Percentiles rank a stretch among this genome's conserved stretches.
Evolutionary conservation across 2,888 invertebrate species (phyloP).

Genomic region (Synergus gifuensis): DNA sequence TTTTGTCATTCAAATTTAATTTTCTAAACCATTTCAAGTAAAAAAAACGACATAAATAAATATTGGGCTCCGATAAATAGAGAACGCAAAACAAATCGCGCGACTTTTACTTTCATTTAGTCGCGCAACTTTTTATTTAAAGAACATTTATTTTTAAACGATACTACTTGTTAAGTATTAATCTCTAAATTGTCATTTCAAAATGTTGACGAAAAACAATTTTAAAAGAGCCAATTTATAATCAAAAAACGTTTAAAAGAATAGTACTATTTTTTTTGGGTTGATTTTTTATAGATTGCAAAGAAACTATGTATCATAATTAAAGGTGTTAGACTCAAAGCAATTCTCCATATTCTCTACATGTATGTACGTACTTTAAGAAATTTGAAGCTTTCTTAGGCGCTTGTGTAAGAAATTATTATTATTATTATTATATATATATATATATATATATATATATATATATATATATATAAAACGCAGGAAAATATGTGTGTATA

Average conservation of each 20-base stretch:
- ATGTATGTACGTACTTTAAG: conserved; percentile 36
- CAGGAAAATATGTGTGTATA: conserved; percentile 10
- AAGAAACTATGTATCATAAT: background rate
- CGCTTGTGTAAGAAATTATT: background rate
- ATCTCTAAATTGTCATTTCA: background rate
- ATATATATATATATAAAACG: background rate
- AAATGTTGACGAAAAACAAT: background rate
- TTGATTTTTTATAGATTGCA: background rate
- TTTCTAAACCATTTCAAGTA: background rate
- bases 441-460: too few relatives aligned
- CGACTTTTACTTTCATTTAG: background rate
- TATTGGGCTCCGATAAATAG: too few relatives aligned
- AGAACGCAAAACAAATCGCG: too few relatives aligned
- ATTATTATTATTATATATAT: too few relatives aligned
- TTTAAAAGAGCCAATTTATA: background rate
- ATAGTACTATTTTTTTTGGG: background rate
- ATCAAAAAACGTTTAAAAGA: background rate
- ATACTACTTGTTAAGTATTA: background rate
- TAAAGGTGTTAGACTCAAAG: background rate
- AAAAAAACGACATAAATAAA: background rate
- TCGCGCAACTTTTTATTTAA: background rate
- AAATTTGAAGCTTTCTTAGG: background rate
- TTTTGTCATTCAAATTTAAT: background rate
- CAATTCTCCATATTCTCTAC: conserved; percentile 16
- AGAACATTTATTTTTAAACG: background rate